Base-by-base conservation (phyloP, 2,797 vertebrate genomes). In the Sciaenops ocellatus region DNA sequence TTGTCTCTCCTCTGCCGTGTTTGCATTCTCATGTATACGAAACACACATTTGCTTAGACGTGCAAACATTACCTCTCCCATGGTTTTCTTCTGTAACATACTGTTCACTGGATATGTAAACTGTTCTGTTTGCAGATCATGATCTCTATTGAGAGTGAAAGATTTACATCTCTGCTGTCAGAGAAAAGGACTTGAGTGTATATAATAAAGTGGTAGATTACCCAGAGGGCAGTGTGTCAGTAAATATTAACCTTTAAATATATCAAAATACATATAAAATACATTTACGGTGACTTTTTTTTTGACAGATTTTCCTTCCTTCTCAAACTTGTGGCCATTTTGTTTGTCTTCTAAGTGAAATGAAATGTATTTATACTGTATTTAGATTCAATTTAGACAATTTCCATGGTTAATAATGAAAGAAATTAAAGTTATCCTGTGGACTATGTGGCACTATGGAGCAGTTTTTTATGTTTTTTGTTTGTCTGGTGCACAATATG, bases 1-100 rank as follows among this genome's bases (percentile, higher is more conserved):
- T 73, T 59, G 79, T 78, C 48, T 69, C 52, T 67, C 24, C 65
- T 59, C 68, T 78, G 79, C 62, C 26, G 5, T 57, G 78, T 80
- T 82, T 74, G 54, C 74, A 73, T 78, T 78, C 68, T 68, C 78
- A 71, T 20, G 65, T 80, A 80, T 78, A 87, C 38, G 56, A 83
- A 85, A 83, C 73, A 85, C 71, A 87, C 76, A 61, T 77, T 48
- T 77, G 63, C 69, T 83, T 72, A 62, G 26, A 70, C 2, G 1
- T 51, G 71, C 48, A 79, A 81, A 79, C 67, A 57, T 66, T 12
- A 3, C 15, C 16, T 62, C 66, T 76, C 62, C 47, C 75, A 28
- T 20, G 44, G n/a, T 16, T 42, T 68, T 30, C 41, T 46, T 56
- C 24, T n/a, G 5, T 46, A 2, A 12, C 16, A 8, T 34, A 50